Evolutionary conservation across 2,113 vertebrate species (phyloP), one percentile per base, ranked within the genome.

Genomic region (Callipepla californica): DNA sequence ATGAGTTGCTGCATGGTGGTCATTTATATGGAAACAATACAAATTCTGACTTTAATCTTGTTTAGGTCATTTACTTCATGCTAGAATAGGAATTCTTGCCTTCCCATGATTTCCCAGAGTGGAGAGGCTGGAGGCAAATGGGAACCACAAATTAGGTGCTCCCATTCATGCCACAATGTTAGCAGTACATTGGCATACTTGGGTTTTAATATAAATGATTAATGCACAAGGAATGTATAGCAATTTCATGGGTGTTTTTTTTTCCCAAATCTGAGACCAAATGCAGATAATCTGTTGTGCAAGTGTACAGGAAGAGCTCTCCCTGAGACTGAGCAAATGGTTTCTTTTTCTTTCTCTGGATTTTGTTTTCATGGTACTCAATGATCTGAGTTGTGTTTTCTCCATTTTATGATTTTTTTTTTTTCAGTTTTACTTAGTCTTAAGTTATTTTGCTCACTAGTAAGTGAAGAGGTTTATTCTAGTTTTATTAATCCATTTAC

Each of bases 401-500:
- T 85, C 44, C 21, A 69, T 91, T 77, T 77, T 66, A 50, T 15
- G 51, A 2, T 11, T 88, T 86, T 47, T 59, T 51, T 45, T 23
- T 51, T 45, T 26, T 74, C 9, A 67, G 40, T 75, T 92, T 94
- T 78, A 26, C 63, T 58, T 82, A 59, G 17, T 81, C 26, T 80
- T 85, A 28, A 7, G 4, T 91, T 82, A 83, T 97, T 22, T 9
- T 38, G 44, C 32, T 50, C 25, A 44, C 19, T 23, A 34, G 86
- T 89, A 87, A 40, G 87, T 92, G 89, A 89, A 74, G 72, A 94
- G 73, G 32, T 85, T 90, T 94, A 68, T 88, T 87, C 79, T 92
- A 89, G 30, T 78, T 95, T 95, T 90, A 78, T 94, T 77, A 89
- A 50, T 72, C 76, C 59, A 86, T 96, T 90, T 87, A 75, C 58